Evolutionary conservation across 2,888 invertebrate species (phyloP), one percentile per base, ranked within the genome.

Genomic region (Unio delphinus): DNA sequence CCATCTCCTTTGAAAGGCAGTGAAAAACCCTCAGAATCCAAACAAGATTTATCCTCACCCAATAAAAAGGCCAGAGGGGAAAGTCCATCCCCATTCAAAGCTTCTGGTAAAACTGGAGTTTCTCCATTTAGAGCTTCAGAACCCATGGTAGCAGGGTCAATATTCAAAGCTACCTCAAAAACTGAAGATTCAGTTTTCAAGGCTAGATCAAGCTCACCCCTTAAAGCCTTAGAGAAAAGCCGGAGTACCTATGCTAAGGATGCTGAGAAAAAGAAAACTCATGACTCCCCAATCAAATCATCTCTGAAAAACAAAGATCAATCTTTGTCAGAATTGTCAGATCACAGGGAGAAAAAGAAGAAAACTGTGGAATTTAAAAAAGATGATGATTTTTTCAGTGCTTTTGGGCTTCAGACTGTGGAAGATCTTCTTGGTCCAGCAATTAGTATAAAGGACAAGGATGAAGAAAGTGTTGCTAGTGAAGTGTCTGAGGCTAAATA

Each of bases 381-480:
- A 54, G 55, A 67, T n/a, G 58, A 65, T 67, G 79, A 79, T 65
- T 34, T 80, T 30, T 82, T 88, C 72, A 80, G 80, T 66, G 70
- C 76, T 1, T 79, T 88, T 67, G 87, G 87, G 18, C 62, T 89
- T 60, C 87, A 86, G 26, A 86, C 84, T 20, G 81, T 88, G 0
- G 87, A 89, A 54, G 89, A 89, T 58, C 73, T 89, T 11, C 64
- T 86, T 26, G 84, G 79, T 23, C 74, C 59, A 4, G 65, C 68
- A 2, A 11, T 45, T 45, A 69, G 71, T 18, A 76, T 73, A 34
- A 80, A 80, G 34, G 78, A 77, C 54, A 77, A 70, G 55, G 79
- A 81, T 34, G 70, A 68, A 60, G 72, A 65, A 3, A 76, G 78
- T 64, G 74, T 78, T 15, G 67, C 67, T 20, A 80, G 80, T 60